Evolutionary conservation across 2,113 vertebrate species (phyloP).

Genomic region (Montifringilla adamsi): DNA sequence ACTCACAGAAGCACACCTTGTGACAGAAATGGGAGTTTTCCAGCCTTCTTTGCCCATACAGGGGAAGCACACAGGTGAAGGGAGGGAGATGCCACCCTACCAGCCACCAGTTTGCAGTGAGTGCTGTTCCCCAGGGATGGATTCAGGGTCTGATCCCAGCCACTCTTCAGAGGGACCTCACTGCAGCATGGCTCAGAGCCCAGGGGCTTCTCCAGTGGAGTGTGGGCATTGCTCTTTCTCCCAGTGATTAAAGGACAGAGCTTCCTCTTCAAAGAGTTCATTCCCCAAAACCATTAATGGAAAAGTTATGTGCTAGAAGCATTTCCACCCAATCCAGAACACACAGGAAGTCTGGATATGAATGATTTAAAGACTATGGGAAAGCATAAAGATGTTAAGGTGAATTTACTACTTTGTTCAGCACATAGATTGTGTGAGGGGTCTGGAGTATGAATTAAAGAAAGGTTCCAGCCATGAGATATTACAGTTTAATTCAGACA

Average conservation of each 20-base stretch:
- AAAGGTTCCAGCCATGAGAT: slow-evolving; percentile 5
- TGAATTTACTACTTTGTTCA: slow-evolving; percentile 57
- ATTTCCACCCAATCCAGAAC: not conserved
- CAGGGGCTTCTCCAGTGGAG: not conserved
- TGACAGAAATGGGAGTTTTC: not conserved
- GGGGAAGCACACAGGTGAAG: not conserved
- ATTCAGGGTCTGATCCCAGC: not conserved
- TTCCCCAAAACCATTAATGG: slow-evolving; percentile 5
- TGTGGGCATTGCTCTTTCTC: not conserved
- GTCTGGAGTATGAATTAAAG: slow-evolving; percentile 45
- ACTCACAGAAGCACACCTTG: not conserved
- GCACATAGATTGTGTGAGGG: not conserved
- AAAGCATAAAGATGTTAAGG: slow-evolving; percentile 35
- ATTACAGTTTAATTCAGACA: slow-evolving; percentile 18
- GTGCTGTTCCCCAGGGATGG: not conserved
- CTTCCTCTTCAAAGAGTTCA: not conserved
- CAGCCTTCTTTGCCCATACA: fast-evolving
- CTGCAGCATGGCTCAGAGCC: not conserved
- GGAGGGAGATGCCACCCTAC: not conserved
- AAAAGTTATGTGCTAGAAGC: slow-evolving; percentile 13
- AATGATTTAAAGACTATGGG: slow-evolving; percentile 45
- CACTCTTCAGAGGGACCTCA: fast-evolving
- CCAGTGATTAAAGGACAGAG: not conserved
- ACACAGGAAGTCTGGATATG: not conserved
- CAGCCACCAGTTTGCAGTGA: not conserved